These are phyloP conservation scores for Ondatra zibethicus DNA, from an alignment of 2,113 vertebrate genomes.

Conservation along the genomic window DNA sequence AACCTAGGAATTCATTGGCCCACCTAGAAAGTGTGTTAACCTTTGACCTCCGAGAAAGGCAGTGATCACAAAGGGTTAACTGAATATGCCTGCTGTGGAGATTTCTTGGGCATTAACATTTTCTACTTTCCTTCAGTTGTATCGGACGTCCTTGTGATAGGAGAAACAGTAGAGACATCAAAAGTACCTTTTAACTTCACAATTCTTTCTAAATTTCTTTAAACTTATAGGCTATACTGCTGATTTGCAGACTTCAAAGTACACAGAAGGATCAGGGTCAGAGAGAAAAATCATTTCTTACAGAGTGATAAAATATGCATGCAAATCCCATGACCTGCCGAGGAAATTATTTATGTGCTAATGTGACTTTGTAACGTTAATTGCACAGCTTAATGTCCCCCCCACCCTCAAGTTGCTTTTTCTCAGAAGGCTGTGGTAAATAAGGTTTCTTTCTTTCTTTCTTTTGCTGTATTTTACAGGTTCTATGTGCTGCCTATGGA, in stretches of 20 bases:
- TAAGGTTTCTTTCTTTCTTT: slow-evolving; percentile 67
- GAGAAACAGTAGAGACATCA: slow-evolving; percentile 91
- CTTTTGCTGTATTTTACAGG: slow-evolving; percentile 41
- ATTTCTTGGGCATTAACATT: slow-evolving; percentile 86
- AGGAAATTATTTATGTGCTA: slow-evolving; percentile 89
- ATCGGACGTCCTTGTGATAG: slow-evolving; percentile 88
- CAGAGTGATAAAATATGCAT: slow-evolving; percentile 90
- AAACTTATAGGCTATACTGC: slow-evolving; percentile 90
- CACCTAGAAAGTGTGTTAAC: background rate
- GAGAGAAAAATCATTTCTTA: slow-evolving; percentile 87
- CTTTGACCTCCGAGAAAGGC: slow-evolving; percentile 59
- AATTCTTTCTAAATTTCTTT: slow-evolving; percentile 91
- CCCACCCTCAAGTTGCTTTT: slow-evolving; percentile 33
- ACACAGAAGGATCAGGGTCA: slow-evolving; percentile 87
- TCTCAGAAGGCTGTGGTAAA: slow-evolving; percentile 62
- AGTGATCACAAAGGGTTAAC: slow-evolving; percentile 86
- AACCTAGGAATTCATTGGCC: background rate
- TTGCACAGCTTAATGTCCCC: slow-evolving; percentile 80
- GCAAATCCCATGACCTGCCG: slow-evolving; percentile 86
- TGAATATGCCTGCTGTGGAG: slow-evolving; percentile 82
- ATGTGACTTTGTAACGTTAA: slow-evolving; percentile 87
- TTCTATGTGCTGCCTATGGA: slow-evolving; percentile 29
- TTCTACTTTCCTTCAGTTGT: slow-evolving; percentile 83
- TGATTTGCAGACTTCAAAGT: slow-evolving; percentile 90
- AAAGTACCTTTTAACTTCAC: slow-evolving; percentile 91